phyloP scores from a whole-genome alignment of 2,113 vertebrate genomes.

The Lethenteron reissneri region DNA sequence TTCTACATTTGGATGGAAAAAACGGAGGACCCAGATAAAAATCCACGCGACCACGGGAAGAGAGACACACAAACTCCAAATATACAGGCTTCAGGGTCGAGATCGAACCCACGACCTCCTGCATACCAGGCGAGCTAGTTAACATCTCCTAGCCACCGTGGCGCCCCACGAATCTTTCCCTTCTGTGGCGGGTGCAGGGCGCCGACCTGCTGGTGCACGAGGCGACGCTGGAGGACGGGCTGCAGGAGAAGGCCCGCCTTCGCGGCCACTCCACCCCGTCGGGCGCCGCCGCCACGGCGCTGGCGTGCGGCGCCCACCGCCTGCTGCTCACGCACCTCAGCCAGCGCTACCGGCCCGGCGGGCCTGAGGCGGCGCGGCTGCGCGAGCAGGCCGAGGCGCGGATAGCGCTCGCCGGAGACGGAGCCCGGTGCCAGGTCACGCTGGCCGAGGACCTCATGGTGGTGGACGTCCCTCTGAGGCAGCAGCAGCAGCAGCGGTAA shows the following conservation, averaged over 20 bases:
- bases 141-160: slow-evolving; percentile 13
- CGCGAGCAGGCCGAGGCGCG: slow-evolving; percentile 34
- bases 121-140: too few species aligned
- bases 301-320: slow-evolving; percentile 20
- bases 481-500: neutral
- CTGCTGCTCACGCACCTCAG: slow-evolving; percentile 67
- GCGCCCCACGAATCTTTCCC: slow-evolving; percentile 25
- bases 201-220: slow-evolving; percentile 65
- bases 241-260: slow-evolving; percentile 46
- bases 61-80: too few species aligned
- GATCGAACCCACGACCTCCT: too few species aligned
- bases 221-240: slow-evolving; percentile 47
- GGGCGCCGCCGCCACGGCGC: slow-evolving; percentile 41
- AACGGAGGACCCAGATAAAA: too few species aligned
- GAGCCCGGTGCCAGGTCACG: slow-evolving; percentile 22
- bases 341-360: slow-evolving; percentile 52
- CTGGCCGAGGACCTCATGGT: slow-evolving; percentile 70
- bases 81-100: too few species aligned
- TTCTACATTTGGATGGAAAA: too few species aligned
- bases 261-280: slow-evolving; percentile 57
- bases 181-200: slow-evolving; percentile 22
- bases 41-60: too few species aligned
- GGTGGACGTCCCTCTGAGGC: slow-evolving; percentile 25
- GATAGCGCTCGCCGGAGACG: slow-evolving; percentile 17
- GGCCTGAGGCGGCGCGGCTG: slow-evolving; percentile 21